Percentiles rank a stretch among this genome's conserved stretches.
Conservation (phyloP, 2,888 invertebrate genomes). For the Phoronis australis region DNA sequence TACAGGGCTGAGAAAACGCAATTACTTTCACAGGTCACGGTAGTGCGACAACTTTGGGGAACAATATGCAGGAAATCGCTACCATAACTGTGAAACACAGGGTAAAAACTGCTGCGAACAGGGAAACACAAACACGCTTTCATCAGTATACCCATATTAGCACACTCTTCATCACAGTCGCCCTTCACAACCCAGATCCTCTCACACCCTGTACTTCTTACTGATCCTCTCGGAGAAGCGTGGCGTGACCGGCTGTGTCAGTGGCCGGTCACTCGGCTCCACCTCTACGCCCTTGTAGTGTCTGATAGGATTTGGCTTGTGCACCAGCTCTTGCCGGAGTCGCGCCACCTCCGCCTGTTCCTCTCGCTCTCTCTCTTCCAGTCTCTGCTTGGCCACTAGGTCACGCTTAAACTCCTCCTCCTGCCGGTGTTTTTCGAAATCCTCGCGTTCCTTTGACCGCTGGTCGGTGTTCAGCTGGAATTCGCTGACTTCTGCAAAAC, state of each 20-base stretch:
- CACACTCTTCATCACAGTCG: no score
- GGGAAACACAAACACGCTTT: no score
- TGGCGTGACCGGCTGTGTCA: conserved; percentile 61
- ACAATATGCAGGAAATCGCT: no score
- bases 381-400: conserved; percentile 51
- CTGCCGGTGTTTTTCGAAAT: conserved; percentile 34
- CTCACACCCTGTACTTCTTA: no score
- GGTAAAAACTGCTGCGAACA: no score
- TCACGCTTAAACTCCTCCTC: conserved; percentile 56
- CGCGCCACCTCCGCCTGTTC: conserved; percentile 32
- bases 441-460: conserved; percentile 55
- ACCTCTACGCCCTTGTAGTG: conserved; percentile 35
- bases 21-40: no score
- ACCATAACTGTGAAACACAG: no score
- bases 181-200: no score
- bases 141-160: no score
- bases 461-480: conserved; percentile 64
- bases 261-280: conserved; percentile 36
- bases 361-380: conserved; percentile 28
- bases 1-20: no score
- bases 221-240: conserved; percentile 37
- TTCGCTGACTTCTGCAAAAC: conserved; percentile 52
- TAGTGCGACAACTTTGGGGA: no score
- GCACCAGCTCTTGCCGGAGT: conserved; percentile 34
- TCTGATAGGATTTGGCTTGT: conserved; percentile 39